These are phyloP conservation scores for Hetaerina titia DNA, from an alignment of 2,888 invertebrate species.

Conservation along the genomic window DNA sequence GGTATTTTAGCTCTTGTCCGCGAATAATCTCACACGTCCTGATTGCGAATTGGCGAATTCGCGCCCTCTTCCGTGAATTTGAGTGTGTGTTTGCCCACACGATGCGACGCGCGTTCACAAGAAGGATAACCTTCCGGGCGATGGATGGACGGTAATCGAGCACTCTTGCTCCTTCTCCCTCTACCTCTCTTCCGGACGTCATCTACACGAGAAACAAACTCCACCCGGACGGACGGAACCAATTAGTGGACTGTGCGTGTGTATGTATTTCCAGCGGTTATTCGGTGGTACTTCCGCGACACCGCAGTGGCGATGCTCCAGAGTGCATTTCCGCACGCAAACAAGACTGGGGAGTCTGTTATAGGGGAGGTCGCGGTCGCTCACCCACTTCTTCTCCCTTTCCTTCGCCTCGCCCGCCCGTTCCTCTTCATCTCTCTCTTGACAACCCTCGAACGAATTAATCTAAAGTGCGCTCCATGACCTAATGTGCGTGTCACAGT, in stretches of 20 bases:
- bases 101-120: background rate
- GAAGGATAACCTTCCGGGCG: background rate
- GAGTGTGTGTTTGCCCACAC: background rate
- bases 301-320: background rate
- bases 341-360: background rate
- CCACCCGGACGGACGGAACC: background rate
- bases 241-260: background rate
- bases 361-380: background rate
- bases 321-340: slow-evolving; percentile 11
- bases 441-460: slow-evolving; percentile 38
- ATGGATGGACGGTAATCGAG: background rate
- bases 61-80: background rate
- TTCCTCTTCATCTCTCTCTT: background rate
- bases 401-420: background rate
- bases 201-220: background rate
- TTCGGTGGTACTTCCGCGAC: background rate
- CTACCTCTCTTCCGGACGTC: background rate
- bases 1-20: background rate
- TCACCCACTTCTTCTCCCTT: background rate
- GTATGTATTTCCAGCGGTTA: background rate
- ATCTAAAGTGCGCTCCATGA: background rate
- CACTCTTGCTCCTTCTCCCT: background rate
- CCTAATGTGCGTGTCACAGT: background rate
- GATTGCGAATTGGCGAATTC: background rate
- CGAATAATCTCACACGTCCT: background rate